phyloP scores from a whole-genome alignment of 2,797 vertebrate genomes.

The Onychomys torridus region DNA sequence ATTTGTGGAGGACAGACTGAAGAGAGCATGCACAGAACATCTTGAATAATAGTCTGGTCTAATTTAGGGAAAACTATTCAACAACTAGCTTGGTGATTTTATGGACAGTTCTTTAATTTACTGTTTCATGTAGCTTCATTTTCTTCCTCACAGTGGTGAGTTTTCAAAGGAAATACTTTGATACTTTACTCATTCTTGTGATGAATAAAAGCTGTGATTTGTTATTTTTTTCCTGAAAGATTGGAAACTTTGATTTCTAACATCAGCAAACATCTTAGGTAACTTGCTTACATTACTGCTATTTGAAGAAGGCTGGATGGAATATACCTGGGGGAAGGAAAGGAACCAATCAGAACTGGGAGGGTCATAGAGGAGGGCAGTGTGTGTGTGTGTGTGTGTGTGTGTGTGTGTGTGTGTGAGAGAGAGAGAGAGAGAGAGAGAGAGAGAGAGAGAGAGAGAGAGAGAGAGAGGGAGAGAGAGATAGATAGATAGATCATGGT shows the following conservation, averaged over 20 bases:
- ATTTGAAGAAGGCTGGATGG: not conserved
- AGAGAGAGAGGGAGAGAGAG: too few relatives aligned
- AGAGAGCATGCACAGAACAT: not conserved
- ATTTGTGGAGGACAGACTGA: not conserved
- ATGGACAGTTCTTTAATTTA: not conserved
- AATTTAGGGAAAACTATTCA: not conserved
- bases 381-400: not conserved
- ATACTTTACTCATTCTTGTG: not conserved
- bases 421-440: too few relatives aligned
- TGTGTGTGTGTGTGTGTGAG: too few relatives aligned
- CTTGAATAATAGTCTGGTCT: not conserved
- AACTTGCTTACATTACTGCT: not conserved
- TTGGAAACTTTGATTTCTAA: slow-evolving; percentile 43
- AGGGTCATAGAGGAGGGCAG: not conserved
- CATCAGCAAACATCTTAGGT: not conserved
- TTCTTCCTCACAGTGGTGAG: not conserved
- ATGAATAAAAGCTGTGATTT: slow-evolving; percentile 28
- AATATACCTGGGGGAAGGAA: not conserved
- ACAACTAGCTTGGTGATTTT: not conserved
- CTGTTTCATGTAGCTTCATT: not conserved
- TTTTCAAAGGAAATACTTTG: slow-evolving; percentile 40
- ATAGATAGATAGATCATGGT: too few relatives aligned
- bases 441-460: not conserved
- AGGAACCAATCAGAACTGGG: not conserved
- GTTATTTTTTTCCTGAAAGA: not conserved